Evolutionary conservation across 2,113 vertebrate genomes (phyloP).

Genomic region (Silurus meridionalis): DNA sequence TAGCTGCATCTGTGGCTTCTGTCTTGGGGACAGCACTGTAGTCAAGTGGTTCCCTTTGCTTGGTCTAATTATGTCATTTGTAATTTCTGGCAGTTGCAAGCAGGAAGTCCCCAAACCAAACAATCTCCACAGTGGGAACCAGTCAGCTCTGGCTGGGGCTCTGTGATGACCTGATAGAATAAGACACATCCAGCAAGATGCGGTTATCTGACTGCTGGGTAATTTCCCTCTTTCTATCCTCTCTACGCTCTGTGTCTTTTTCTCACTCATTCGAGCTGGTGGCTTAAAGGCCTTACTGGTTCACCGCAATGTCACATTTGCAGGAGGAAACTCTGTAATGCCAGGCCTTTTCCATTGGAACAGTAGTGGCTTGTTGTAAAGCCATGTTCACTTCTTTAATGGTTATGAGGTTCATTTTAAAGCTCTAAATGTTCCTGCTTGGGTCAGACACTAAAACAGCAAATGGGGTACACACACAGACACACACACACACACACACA

Average conservation of each 20-base stretch:
- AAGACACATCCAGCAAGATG: slow-evolving; percentile 70
- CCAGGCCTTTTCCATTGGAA: slow-evolving; percentile 10
- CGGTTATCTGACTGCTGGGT: slow-evolving; percentile 67
- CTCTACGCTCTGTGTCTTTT: slow-evolving; percentile 21
- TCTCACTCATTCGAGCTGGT: slow-evolving; percentile 41
- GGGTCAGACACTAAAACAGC: slow-evolving; percentile 2
- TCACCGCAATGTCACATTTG: slow-evolving; percentile 27
- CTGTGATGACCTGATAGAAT: slow-evolving; percentile 61
- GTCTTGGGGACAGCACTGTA: slow-evolving; percentile 61
- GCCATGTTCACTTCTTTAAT: not conserved
- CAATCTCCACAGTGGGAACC: slow-evolving; percentile 55
- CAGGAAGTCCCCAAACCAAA: slow-evolving; percentile 70
- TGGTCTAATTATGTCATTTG: slow-evolving; percentile 68
- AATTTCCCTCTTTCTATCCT: slow-evolving; percentile 55
- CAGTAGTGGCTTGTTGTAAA: not conserved
- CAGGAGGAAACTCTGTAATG: slow-evolving; percentile 26
- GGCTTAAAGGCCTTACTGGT: slow-evolving; percentile 39
- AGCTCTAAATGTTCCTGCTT: not conserved
- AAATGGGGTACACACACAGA: slow-evolving; percentile 10
- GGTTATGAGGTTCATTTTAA: slow-evolving; percentile 25
- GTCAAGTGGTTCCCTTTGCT: slow-evolving; percentile 61
- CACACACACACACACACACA: not conserved
- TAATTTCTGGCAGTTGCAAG: slow-evolving; percentile 64
- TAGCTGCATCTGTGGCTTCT: slow-evolving; percentile 67
- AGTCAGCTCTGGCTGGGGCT: slow-evolving; percentile 57